These are phyloP conservation scores for Nymphalis urticae DNA, from an alignment of 2,888 invertebrate genomes.

Conservation along the genomic window DNA sequence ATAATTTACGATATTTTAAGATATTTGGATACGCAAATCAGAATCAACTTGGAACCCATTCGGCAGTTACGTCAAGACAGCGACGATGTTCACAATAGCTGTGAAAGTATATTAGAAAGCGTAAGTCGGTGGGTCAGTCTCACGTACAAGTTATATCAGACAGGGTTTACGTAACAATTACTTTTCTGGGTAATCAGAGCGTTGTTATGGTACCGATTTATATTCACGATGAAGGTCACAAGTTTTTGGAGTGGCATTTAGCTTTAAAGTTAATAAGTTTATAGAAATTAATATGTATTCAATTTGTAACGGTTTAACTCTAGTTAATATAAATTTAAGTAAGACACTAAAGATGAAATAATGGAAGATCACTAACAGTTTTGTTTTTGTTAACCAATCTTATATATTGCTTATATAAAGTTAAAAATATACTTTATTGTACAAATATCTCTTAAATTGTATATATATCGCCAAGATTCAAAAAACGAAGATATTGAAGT, in stretches of 20 bases:
- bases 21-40: constrained; percentile 18
- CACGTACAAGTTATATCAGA: constrained; percentile 78
- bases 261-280: background rate
- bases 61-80: constrained; percentile 62
- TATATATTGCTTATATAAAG: too few relatives aligned
- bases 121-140: constrained; percentile 65
- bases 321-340: too few relatives aligned
- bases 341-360: too few relatives aligned
- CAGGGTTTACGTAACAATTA: constrained; percentile 71
- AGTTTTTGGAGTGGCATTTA: background rate
- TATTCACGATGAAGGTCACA: constrained; percentile 42
- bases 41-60: constrained; percentile 36
- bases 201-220: constrained; percentile 51
- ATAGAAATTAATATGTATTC: background rate
- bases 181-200: constrained; percentile 75
- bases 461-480: too few relatives aligned
- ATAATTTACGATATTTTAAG: background rate
- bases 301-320: background rate
- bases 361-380: too few relatives aligned
- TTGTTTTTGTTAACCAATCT: too few relatives aligned
- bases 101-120: constrained; percentile 80
- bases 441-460: too few relatives aligned
- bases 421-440: too few relatives aligned
- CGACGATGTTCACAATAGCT: constrained; percentile 62
- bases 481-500: too few relatives aligned